These are phyloP conservation scores for Morbakka virulenta DNA, from an alignment of 30 jellyfish, hydroid and myxozoan species.

Conservation along the genomic window DNA sequence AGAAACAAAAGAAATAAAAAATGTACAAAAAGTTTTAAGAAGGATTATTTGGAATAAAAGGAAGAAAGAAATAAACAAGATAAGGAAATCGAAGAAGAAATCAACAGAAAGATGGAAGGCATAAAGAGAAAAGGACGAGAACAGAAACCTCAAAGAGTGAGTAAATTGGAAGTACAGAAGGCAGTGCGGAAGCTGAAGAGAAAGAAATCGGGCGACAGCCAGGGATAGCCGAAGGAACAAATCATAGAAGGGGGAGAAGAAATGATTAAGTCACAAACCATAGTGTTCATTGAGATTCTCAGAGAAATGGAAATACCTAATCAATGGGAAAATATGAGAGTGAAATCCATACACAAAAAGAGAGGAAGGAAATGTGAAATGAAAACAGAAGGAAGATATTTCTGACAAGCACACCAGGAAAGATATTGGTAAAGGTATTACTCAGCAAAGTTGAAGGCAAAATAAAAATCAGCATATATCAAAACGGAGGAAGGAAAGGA, in stretches of 20 bases:
- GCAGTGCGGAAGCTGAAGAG: slow-evolving; percentile 3
- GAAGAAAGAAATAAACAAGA: slow-evolving; percentile 10
- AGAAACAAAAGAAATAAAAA: slow-evolving; percentile 5
- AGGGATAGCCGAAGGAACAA: slow-evolving; percentile 17
- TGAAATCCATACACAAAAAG: slow-evolving; percentile 21
- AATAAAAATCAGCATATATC: background rate
- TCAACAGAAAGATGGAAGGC: slow-evolving; percentile 7
- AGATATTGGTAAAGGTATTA: slow-evolving; percentile 3
- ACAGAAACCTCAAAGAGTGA: background rate
- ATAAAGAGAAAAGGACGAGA: background rate
- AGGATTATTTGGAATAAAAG: too few relatives aligned
- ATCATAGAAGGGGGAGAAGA: slow-evolving; percentile 40
- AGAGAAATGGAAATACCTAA: too few relatives aligned
- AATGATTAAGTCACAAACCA: background rate
- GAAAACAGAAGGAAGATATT: slow-evolving; percentile 25
- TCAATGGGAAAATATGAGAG: slow-evolving; percentile 24
- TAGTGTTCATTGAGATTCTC: slow-evolving; percentile 4
- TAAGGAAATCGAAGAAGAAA: slow-evolving; percentile 1
- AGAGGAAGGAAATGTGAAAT: background rate
- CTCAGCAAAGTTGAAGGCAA: background rate
- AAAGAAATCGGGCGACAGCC: slow-evolving; percentile 31
- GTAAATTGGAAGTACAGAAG: slow-evolving; percentile 13
- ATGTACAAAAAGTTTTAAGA: too few relatives aligned
- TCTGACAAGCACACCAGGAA: slow-evolving; percentile 6
- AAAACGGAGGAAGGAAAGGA: slow-evolving; percentile 29